phyloP scores from a whole-genome alignment of 2,113 vertebrate species.

The Rhabdomys dilectus region DNA sequence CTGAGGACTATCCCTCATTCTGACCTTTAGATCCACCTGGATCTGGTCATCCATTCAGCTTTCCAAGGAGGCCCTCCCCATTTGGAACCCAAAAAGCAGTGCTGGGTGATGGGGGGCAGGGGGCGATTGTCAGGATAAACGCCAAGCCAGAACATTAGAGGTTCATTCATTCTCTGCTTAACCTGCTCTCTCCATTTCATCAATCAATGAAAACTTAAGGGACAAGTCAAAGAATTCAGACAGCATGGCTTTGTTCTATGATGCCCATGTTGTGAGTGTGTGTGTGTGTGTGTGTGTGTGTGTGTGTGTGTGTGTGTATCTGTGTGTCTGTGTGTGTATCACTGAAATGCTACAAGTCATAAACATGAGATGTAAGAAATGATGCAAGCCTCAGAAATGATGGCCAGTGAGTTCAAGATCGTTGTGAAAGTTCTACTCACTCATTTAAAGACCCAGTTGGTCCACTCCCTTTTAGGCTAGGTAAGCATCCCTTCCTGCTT shows the following conservation, averaged over 20 bases:
- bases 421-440: not conserved
- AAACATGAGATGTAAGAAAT: too few species aligned
- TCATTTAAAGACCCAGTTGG: not conserved
- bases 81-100: not conserved
- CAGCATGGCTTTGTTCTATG: not conserved
- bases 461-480: not conserved
- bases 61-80: not conserved
- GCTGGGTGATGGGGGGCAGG: too few species aligned
- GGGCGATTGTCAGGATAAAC: not conserved
- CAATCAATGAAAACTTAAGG: not conserved
- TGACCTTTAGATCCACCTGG: not conserved
- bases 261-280: not conserved
- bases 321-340: too few species aligned
- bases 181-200: not conserved
- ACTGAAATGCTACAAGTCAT: not conserved
- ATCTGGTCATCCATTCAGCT: not conserved
- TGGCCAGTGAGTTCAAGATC: too few species aligned
- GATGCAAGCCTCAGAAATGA: not conserved
- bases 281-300: too few species aligned
- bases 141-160: too few species aligned
- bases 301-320: too few species aligned
- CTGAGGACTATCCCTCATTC: not conserved
- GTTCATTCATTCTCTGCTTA: not conserved
- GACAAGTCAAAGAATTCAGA: not conserved
- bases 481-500: not conserved